Percentiles rank a stretch among this genome's conserved stretches.
These are phyloP conservation scores for Branchipolynoe longqiensis DNA, from an alignment of 2,888 invertebrate species.

Conservation along the genomic window DNA sequence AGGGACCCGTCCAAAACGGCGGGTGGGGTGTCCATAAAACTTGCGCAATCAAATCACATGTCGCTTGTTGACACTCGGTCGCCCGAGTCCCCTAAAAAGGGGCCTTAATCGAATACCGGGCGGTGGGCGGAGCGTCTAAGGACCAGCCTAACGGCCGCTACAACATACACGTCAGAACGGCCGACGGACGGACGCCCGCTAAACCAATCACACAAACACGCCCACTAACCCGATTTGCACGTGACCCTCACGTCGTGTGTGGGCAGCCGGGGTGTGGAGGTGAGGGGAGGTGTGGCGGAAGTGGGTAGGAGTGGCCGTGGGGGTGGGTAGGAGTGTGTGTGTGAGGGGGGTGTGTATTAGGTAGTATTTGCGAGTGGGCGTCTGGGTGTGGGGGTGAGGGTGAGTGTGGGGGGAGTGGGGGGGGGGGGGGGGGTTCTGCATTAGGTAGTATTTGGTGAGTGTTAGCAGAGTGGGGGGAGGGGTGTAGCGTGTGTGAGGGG, in stretches of 20 bases:
- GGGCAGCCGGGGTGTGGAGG: not conserved
- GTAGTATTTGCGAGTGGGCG: too few species aligned
- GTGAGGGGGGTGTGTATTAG: not conserved
- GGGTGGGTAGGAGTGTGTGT: not conserved
- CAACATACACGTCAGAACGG: constrained; percentile 35
- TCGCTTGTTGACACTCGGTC: constrained; percentile 43
- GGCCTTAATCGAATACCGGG: constrained; percentile 24
- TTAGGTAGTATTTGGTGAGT: too few species aligned
- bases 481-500: too few species aligned
- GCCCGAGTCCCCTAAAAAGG: not conserved
- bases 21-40: constrained; percentile 29
- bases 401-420: too few species aligned
- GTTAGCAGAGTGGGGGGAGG: too few species aligned
- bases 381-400: too few species aligned
- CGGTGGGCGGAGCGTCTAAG: constrained; percentile 26
- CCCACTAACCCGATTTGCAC: constrained; percentile 23
- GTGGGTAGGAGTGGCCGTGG: too few species aligned
- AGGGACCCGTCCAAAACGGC: too few species aligned
- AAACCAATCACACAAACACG: not conserved
- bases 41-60: constrained; percentile 13
- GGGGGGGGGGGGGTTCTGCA: too few species aligned
- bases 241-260: not conserved
- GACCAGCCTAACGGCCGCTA: constrained; percentile 28
- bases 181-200: not conserved
- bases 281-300: not conserved